Conservation (phyloP, 2,113 vertebrate genomes). For the Myotis davidii region DNA sequence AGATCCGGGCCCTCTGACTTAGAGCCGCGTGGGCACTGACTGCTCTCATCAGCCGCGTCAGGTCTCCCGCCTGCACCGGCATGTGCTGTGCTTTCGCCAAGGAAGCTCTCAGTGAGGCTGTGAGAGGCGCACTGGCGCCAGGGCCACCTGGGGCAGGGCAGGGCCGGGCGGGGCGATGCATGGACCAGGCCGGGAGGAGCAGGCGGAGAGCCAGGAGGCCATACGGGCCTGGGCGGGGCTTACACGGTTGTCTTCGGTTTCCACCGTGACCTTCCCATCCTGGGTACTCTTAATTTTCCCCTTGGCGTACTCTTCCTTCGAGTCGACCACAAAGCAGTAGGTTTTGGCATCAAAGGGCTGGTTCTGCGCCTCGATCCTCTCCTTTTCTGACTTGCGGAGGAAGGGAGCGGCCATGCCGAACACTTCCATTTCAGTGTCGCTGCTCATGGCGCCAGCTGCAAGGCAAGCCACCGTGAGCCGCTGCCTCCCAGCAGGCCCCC, state of each 20-base stretch:
- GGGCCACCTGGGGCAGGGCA: neutral
- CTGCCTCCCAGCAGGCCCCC: fast-evolving
- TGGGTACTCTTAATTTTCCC: conserved; percentile 87
- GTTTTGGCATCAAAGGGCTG: conserved; percentile 90
- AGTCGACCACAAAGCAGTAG: conserved; percentile 88
- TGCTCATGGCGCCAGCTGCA: conserved; percentile 85
- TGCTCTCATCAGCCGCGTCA: neutral
- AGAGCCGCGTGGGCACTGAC: neutral
- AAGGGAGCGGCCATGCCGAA: conserved; percentile 87
- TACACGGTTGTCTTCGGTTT: conserved; percentile 88
- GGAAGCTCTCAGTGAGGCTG: neutral
- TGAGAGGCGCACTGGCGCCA: neutral
- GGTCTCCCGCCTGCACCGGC: neutral
- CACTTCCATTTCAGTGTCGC: conserved; percentile 86
- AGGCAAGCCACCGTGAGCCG: neutral
- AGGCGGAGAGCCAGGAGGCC: fast-evolving
- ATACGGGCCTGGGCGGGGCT: neutral
- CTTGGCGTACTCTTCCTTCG: conserved; percentile 87
- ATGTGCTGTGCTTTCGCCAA: neutral
- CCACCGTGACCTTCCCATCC: conserved; percentile 86
- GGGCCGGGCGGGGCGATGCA: too few species aligned
- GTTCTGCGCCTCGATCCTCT: conserved; percentile 89
- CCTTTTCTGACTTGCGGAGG: conserved; percentile 89
- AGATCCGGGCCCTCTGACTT: neutral
- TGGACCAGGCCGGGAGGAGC: too few species aligned